Evolutionary conservation across 1,140 invertebrate genomes (phyloP), one percentile per base, ranked within the genome.

Genomic region (Eriocheir sinensis): DNA sequence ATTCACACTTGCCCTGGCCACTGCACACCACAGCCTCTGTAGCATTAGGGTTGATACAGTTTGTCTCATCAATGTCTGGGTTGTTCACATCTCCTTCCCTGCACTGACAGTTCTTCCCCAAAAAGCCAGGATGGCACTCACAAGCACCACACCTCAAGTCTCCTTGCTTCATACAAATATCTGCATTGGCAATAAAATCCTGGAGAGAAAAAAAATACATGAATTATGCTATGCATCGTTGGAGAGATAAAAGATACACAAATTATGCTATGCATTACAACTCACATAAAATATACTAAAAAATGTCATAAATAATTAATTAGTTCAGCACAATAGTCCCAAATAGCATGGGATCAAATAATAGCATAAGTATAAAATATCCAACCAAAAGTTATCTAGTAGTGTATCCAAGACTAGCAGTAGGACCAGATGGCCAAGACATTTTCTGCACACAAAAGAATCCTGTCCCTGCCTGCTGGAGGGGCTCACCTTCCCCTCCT

Each of bases 81-180:
- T 30, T 72, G 21, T n/a, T 4, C n/a, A 0, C 9, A 38, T 80
- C 72, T 0, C 34, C 80, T 27, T 41, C 41, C 48, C 81, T 1
- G 30, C 91, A 92, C 36, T 92, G 60, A 38, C 91, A 92, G 27
- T 79, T 30, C 0, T 83, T 27, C n/a, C 91, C 91, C 4, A 81
- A 4, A 36, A 80, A 92, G 8, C 91, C 91, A 38, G 38, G 72
- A 17, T 81, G n/a, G 91, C 91, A 92, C 0, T 34, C 34, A 79
- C 91, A 92, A 15, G 81, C 91, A 2, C 91, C 91, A 44, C 91
- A 92, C 2, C 3, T 27, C 3, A 81, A 81, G 40, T 81, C 38
- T 6, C 91, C 91, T 4, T 81, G 9, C 12, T 21, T 80, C 36
- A 0, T 83, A 27, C 91, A 92, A 0, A 3, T 0, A 40, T 79